These are phyloP conservation scores for Myxocyprinus asiaticus DNA, from an alignment of 2,113 vertebrate genomes.

Conservation along the genomic window DNA sequence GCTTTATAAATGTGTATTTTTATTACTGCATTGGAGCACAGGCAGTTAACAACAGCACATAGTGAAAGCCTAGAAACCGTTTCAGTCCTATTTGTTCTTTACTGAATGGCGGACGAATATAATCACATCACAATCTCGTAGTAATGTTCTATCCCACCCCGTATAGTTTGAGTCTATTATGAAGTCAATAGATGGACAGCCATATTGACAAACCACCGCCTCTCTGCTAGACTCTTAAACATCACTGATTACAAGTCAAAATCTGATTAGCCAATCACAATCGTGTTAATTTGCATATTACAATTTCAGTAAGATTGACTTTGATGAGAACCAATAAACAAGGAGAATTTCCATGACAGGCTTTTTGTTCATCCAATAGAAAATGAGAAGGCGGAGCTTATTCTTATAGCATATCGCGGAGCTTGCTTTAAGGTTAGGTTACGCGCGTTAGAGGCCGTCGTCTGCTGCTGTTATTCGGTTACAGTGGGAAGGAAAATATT, in stretches of 20 bases:
- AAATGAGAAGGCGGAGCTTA: conserved; percentile 45
- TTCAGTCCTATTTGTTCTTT: conserved; percentile 45
- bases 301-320: conserved; percentile 49
- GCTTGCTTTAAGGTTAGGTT: conserved; percentile 69
- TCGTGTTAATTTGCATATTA: conserved; percentile 49
- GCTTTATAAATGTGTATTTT: too few species aligned
- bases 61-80: background rate
- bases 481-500: conserved; percentile 63
- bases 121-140: background rate
- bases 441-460: conserved; percentile 74
- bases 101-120: conserved; percentile 54
- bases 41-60: background rate
- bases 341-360: background rate
- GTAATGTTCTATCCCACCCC: conserved; percentile 47
- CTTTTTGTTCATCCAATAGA: conserved; percentile 62
- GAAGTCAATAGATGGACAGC: conserved; percentile 45
- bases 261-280: conserved; percentile 54
- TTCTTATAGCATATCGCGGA: conserved; percentile 32
- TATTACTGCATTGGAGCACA: background rate
- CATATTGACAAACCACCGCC: conserved; percentile 39
- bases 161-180: conserved; percentile 29
- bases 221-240: conserved; percentile 11
- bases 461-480: conserved; percentile 64
- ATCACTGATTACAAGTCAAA: conserved; percentile 23
- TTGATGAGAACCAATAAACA: conserved; percentile 49